Percentiles rank a stretch among this genome's conserved stretches.
These are phyloP conservation scores for Dendrophyllia cribrosa DNA, from an alignment of 64 coral and sea anemone species.

Conservation along the genomic window DNA sequence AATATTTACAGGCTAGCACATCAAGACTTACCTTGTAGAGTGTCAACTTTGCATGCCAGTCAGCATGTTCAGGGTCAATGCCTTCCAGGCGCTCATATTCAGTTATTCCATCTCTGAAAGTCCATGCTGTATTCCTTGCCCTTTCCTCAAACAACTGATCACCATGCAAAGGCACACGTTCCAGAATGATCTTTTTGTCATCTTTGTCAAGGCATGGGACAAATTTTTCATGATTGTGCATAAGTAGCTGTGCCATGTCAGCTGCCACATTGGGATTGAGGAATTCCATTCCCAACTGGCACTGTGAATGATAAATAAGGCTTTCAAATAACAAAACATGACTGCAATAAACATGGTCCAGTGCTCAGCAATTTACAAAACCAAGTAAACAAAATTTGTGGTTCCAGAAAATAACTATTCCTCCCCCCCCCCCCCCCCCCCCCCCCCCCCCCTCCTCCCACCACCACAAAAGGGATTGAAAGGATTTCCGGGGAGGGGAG, in stretches of 20 bases:
- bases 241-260: constrained; percentile 67
- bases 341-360: too few relatives aligned
- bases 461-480: too few relatives aligned
- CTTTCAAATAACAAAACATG: too few relatives aligned
- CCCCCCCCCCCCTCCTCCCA: too few relatives aligned
- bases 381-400: too few relatives aligned
- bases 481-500: too few relatives aligned
- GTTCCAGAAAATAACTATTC: too few relatives aligned
- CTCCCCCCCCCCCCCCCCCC: too few relatives aligned
- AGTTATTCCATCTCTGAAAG: constrained; percentile 41
- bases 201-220: constrained; percentile 4
- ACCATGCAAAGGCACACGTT: constrained; percentile 28
- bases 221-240: constrained; percentile 51
- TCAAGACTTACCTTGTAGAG: constrained; percentile 49
- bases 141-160: constrained; percentile 51
- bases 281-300: constrained; percentile 41
- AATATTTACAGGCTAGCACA: background rate
- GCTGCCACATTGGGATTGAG: constrained; percentile 51
- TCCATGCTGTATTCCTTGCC: constrained; percentile 27
- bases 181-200: background rate
- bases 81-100: constrained; percentile 25
- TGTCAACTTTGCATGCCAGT: constrained; percentile 62
- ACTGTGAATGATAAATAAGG: background rate
- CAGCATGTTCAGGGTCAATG: constrained; percentile 25
- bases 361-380: too few relatives aligned